phyloP scores from a whole-genome alignment of 2,113 vertebrate species.

The Ondatra zibethicus region DNA sequence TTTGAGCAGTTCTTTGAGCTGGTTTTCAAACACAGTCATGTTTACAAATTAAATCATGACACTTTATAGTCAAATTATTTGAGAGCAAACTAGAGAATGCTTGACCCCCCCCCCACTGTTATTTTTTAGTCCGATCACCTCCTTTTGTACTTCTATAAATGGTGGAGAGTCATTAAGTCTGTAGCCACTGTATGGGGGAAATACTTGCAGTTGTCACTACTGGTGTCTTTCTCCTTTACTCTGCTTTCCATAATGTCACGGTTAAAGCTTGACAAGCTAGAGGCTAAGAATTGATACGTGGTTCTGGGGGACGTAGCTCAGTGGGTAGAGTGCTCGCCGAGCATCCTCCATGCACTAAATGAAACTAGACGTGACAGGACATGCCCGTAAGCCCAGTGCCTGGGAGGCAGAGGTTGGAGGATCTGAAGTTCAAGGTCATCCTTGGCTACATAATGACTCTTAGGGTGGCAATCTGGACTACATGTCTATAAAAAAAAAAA shows the following conservation, averaged over 20 bases:
- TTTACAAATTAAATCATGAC: constrained; percentile 40
- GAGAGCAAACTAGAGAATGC: constrained; percentile 19
- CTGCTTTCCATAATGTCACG: neutral
- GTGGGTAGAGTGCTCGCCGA: neutral
- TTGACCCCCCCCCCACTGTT: neutral
- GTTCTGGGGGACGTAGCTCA: neutral
- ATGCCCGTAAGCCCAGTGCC: neutral
- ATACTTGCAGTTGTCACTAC: neutral
- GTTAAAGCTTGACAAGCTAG: neutral
- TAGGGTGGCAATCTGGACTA: neutral
- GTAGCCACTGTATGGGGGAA: neutral
- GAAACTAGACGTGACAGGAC: neutral
- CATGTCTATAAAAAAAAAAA: neutral
- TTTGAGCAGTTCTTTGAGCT: neutral
- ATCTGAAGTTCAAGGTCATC: neutral
- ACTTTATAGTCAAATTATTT: neutral
- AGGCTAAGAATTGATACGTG: neutral
- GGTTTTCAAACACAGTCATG: neutral
- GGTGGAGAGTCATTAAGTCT: neutral
- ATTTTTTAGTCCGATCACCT: constrained; percentile 33
- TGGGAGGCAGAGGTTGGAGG: neutral
- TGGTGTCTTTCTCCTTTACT: neutral
- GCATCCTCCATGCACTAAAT: neutral
- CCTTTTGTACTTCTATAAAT: neutral
- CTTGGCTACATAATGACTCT: neutral